phyloP scores from a whole-genome alignment of 2,888 invertebrate species.

The Trichacis sp. region DNA sequence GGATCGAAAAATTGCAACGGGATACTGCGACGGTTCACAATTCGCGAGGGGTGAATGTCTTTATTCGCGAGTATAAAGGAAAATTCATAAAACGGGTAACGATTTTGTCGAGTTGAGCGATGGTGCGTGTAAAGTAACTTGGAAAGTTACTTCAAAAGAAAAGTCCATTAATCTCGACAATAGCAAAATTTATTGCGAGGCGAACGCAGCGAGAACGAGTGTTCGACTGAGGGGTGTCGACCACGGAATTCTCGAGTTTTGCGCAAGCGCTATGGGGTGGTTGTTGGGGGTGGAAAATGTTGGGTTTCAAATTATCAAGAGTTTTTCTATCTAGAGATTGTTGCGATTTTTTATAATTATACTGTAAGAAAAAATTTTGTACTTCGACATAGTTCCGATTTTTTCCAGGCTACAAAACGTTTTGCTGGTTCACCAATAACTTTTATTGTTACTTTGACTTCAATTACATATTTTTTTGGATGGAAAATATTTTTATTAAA shows the following conservation, averaged over 20 bases:
- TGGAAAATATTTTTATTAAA: no score
- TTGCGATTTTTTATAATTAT: no score
- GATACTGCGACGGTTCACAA: not conserved
- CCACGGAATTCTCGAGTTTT: slow-evolving; percentile 31
- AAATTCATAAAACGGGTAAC: no score
- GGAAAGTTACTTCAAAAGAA: not conserved
- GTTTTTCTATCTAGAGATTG: slow-evolving; percentile 13
- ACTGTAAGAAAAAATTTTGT: no score
- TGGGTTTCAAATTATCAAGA: slow-evolving; percentile 18
- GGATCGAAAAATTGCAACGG: not conserved
- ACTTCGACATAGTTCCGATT: no score
- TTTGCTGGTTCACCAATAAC: no score
- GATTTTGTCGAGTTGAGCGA: no score
- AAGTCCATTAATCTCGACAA: slow-evolving; percentile 2
- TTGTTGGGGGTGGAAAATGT: slow-evolving; percentile 23
- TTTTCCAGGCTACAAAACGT: no score
- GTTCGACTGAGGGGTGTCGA: slow-evolving; percentile 44
- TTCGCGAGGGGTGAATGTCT: not conserved
- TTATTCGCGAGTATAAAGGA: no score
- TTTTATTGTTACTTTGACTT: no score
- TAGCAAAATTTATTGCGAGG: slow-evolving; percentile 16
- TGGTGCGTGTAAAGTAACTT: no score
- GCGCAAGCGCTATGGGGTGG: slow-evolving; percentile 34
- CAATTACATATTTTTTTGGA: no score
- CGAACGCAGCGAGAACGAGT: slow-evolving; percentile 33